These are phyloP conservation scores for Tridacna gigas DNA, from an alignment of 2,888 invertebrate genomes.

Conservation along the genomic window DNA sequence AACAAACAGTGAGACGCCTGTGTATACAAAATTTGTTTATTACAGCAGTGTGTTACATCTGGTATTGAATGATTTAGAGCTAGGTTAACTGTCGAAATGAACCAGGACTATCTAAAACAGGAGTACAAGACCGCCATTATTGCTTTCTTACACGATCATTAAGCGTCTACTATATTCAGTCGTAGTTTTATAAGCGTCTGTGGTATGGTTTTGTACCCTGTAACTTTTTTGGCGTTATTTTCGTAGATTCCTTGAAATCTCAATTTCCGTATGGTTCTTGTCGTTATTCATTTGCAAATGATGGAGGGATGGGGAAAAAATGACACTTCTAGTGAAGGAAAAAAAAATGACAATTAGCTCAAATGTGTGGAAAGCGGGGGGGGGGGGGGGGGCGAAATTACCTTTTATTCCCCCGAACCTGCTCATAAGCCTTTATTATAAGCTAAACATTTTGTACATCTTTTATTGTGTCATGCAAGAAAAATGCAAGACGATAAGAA, in stretches of 20 bases:
- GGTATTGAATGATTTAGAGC: conserved; percentile 15
- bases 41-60: conserved; percentile 22
- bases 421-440: neutral
- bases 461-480: conserved; percentile 7
- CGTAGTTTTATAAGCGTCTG: too few species aligned
- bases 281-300: too few species aligned
- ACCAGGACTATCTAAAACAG: conserved; percentile 7
- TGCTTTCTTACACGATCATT: neutral
- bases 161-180: neutral
- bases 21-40: conserved; percentile 31
- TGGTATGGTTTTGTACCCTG: too few species aligned
- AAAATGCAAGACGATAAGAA: neutral
- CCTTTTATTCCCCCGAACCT: neutral
- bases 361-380: too few species aligned
- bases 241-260: too few species aligned
- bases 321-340: too few species aligned
- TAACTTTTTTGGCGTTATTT: too few species aligned
- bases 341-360: too few species aligned
- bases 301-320: too few species aligned
- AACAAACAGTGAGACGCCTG: conserved; percentile 32
- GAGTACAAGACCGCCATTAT: conserved; percentile 11
- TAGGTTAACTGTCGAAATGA: conserved; percentile 16
- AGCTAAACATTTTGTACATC: neutral
- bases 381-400: too few species aligned
- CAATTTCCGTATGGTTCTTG: too few species aligned